Conservation (phyloP, 23 tunicate genomes). For the Botrylloides violaceus region DNA sequence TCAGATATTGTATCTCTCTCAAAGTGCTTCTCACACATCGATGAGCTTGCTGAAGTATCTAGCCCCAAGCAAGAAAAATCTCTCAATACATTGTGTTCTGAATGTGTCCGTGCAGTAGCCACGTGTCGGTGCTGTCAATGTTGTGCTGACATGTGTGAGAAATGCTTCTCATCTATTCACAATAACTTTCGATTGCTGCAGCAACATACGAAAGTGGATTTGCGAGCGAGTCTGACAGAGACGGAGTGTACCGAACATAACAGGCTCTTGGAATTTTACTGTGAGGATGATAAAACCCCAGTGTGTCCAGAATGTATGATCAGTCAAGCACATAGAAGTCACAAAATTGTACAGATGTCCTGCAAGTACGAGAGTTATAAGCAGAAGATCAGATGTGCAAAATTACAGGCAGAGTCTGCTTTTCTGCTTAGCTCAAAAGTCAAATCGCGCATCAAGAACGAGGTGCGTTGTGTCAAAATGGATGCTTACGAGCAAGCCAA, state of each 20-base stretch:
- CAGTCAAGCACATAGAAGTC: background rate
- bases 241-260: slow-evolving; percentile 15
- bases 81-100: background rate
- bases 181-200: background rate
- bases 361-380: slow-evolving; percentile 1
- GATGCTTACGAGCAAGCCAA: slow-evolving; percentile 7
- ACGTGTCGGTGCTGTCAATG: slow-evolving; percentile 13
- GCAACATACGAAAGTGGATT: slow-evolving; percentile 1
- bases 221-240: background rate
- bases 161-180: slow-evolving; percentile 12
- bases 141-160: slow-evolving; percentile 12
- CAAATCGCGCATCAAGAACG: background rate
- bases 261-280: slow-evolving; percentile 22
- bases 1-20: background rate
- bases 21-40: background rate
- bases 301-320: slow-evolving; percentile 31
- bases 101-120: slow-evolving; percentile 8
- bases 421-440: background rate
- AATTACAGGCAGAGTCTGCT: background rate
- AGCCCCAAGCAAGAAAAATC: background rate
- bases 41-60: background rate
- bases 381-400: background rate
- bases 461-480: background rate
- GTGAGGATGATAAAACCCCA: slow-evolving; percentile 23
- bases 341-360: slow-evolving; percentile 3